phyloP scores from a whole-genome alignment of 2,113 vertebrate species.

The Mus spicilegus region DNA sequence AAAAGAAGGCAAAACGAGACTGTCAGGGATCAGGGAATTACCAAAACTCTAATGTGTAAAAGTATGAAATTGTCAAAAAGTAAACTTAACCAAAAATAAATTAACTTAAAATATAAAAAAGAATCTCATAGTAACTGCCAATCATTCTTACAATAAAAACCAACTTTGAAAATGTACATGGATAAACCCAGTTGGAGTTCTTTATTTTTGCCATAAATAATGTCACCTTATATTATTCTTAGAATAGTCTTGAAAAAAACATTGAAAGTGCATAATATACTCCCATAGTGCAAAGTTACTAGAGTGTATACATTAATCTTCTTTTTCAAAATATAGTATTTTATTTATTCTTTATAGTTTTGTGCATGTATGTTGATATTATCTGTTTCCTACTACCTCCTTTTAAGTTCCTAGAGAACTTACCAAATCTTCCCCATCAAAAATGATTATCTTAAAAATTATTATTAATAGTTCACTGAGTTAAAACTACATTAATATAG shows the following conservation, averaged over 20 bases:
- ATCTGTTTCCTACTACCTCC: not conserved
- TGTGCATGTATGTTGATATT: not conserved
- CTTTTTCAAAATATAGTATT: not conserved
- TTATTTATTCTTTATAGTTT: not conserved
- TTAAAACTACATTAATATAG: not conserved
- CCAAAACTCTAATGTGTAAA: not conserved
- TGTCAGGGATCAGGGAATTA: not conserved
- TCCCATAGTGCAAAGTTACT: not conserved
- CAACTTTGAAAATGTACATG: not conserved
- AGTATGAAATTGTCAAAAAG: not conserved
- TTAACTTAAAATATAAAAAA: not conserved
- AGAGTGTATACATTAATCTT: not conserved
- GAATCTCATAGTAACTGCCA: not conserved
- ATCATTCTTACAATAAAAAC: not conserved
- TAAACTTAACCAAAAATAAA: not conserved
- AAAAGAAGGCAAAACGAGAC: not conserved
- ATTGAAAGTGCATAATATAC: not conserved
- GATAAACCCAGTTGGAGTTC: not conserved
- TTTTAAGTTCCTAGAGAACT: too few species aligned
- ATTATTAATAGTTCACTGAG: not conserved
- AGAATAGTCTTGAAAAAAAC: not conserved
- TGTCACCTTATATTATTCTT: not conserved
- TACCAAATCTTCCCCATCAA: not conserved
- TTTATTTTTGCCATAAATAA: not conserved
- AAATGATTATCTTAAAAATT: not conserved